A percentile compares a stretch with the other conserved stretches of the same genome.
Conservation (phyloP, 53 echinoderm and acorn worm genomes). For the Mesocentrotus franciscanus region DNA sequence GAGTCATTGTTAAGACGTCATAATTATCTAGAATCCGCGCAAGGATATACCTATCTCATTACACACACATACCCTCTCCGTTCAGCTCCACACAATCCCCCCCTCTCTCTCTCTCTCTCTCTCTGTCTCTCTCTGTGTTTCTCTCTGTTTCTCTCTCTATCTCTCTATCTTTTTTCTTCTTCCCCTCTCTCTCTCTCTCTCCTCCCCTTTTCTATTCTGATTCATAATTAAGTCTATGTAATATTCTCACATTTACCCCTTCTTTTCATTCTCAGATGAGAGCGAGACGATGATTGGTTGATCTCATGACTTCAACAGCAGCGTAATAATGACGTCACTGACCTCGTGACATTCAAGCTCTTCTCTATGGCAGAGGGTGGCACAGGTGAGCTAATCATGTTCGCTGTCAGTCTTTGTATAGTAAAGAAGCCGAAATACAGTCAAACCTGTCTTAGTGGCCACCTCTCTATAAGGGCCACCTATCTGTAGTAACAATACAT, state of each 20-base stretch:
- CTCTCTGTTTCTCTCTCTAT: not conserved
- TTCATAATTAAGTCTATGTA: not conserved
- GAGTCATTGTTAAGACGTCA: not conserved
- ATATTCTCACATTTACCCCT: not conserved
- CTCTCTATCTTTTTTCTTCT: too few relatives aligned
- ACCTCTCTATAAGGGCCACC: too few relatives aligned
- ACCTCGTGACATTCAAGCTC: not conserved
- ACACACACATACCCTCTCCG: not conserved
- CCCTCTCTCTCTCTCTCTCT: too few relatives aligned
- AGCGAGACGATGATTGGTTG: not conserved
- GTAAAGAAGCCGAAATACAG: too few relatives aligned
- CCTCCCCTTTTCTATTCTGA: not conserved
- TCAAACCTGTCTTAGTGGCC: too few relatives aligned
- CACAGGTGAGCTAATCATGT: not conserved
- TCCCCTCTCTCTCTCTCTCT: not conserved
- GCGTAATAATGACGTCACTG: not conserved
- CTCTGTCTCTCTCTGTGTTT: too few relatives aligned
- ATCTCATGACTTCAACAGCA: not conserved
- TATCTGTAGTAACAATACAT: too few relatives aligned
- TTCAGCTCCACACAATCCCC: not conserved
- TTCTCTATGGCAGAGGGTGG: not conserved
- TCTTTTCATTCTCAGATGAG: constrained; percentile 8
- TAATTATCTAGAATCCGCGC: not conserved
- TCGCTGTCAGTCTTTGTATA: not conserved
- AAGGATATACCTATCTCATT: not conserved